Evolutionary conservation across 1,140 invertebrate genomes (phyloP), one percentile per base, ranked within the genome.

Genomic region (Diachasmimorpha longicaudata): DNA sequence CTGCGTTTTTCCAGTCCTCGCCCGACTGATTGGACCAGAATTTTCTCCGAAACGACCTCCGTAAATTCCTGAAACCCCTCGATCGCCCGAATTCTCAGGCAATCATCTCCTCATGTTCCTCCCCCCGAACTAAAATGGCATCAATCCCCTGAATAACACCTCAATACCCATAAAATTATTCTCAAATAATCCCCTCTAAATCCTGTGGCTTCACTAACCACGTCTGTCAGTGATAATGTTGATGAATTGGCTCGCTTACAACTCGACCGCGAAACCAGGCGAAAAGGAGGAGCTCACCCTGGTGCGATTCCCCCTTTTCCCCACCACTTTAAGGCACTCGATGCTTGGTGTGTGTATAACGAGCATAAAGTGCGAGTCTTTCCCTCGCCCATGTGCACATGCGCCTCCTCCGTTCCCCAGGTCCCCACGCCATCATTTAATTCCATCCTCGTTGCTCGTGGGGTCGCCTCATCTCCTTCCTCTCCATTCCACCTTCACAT

Each of bases 201-300:
- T 81, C 66, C 77, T 81, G 79, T 79, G 79, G 79, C 79, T 79
- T 78, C 63, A 78, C 79, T 83, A 86, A 84, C 83, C 81, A 81
- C 77, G 75, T 82, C 81, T 82, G 84, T 84, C 83, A 83, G 83
- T 85, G 85, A 85, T 86, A 86, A 86, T 86, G 84, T 83, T 86
- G 85, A 86, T 85, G 82, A 86, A 86, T 86, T 80, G 84, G 79
- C 83, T 83, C 81, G 81, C 80, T 81, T 81, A 81, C 77, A 58
- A 81, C 68, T 70, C 78, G 75, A 73, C 75, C 72, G 72, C 74
- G 75, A 75, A 74, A 46, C 39, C 69, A 71, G 46, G 63, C 67
- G 63, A 39, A 70, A 46, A 68, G 55, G 36, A 69, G 71, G 75
- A 71, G 73, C 67, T 75, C 46, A 67, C 31, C 2, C 67, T 63